phyloP scores from a whole-genome alignment of 1,140 invertebrate genomes.

The Platyscapa corneri region DNA sequence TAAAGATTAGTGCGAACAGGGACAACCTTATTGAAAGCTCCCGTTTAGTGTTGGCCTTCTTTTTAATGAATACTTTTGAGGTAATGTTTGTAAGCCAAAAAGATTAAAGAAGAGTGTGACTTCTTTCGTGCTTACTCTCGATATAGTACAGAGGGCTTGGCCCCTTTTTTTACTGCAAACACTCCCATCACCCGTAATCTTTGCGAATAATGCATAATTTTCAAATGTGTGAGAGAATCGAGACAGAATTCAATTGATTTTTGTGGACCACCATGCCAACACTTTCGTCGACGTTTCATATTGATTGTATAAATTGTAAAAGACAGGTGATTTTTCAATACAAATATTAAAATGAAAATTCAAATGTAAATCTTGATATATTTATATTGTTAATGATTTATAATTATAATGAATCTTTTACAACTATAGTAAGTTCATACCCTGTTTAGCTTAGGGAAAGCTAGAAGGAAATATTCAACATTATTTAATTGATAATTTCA shows the following conservation, averaged over 20 bases:
- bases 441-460: not conserved
- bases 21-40: not conserved
- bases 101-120: too few relatives aligned
- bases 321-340: not conserved
- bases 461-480: not conserved
- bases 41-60: slow-evolving; percentile 11
- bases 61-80: not conserved
- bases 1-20: slow-evolving; percentile 5
- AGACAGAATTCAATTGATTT: too few relatives aligned
- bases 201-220: too few relatives aligned
- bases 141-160: too few relatives aligned
- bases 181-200: too few relatives aligned
- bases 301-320: not conserved
- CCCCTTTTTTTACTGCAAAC: too few relatives aligned
- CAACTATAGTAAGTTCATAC: not conserved
- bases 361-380: not conserved
- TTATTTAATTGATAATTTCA: not conserved
- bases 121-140: too few relatives aligned
- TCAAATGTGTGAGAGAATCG: too few relatives aligned
- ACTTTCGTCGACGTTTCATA: not conserved
- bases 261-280: too few relatives aligned
- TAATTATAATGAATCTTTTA: not conserved
- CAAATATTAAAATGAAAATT: not conserved
- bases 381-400: not conserved
- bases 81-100: too few relatives aligned